Conservation (phyloP, 2,888 invertebrate species). For the Bembecia ichneumoniformis region DNA sequence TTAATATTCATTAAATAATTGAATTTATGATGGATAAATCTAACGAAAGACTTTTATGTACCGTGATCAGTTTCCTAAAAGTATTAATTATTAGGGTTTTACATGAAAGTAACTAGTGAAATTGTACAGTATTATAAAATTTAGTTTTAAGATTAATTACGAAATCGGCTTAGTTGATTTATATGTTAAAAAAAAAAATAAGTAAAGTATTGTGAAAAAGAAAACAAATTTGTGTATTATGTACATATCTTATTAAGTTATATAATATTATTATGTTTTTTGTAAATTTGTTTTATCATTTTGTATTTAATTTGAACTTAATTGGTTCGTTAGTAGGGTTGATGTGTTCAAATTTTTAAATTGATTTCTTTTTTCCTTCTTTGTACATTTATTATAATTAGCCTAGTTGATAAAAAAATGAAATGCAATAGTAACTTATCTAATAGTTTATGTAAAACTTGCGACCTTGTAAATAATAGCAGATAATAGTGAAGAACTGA, state of each 20-base stretch:
- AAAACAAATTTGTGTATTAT: constrained; percentile 60
- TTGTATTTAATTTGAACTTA: constrained; percentile 27
- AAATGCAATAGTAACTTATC: constrained; percentile 73
- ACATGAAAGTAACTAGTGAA: constrained; percentile 62
- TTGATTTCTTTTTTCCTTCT: constrained; percentile 22
- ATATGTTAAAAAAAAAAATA: constrained; percentile 30
- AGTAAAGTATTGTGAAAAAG: constrained; percentile 38
- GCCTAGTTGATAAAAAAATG: constrained; percentile 58
- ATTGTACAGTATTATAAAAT: constrained; percentile 71
- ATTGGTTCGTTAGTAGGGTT: constrained; percentile 53
- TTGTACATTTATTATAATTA: constrained; percentile 56
- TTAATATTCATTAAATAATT: too few species aligned
- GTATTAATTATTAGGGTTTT: constrained; percentile 61
- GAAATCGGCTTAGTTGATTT: constrained; percentile 54
- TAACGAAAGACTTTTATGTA: constrained; percentile 43
- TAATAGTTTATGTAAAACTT: constrained; percentile 50
- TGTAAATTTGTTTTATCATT: constrained; percentile 40
- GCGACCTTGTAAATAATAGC: constrained; percentile 63
- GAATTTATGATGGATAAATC: too few species aligned
- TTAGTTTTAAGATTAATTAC: constrained; percentile 43
- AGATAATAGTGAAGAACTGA: constrained; percentile 35
- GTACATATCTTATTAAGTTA: constrained; percentile 65
- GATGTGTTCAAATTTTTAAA: constrained; percentile 57
- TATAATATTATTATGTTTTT: constrained; percentile 48
- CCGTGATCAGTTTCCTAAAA: constrained; percentile 55